Conservation (phyloP, 2,888 invertebrate species). For the Rhynchonema sp. region DNA sequence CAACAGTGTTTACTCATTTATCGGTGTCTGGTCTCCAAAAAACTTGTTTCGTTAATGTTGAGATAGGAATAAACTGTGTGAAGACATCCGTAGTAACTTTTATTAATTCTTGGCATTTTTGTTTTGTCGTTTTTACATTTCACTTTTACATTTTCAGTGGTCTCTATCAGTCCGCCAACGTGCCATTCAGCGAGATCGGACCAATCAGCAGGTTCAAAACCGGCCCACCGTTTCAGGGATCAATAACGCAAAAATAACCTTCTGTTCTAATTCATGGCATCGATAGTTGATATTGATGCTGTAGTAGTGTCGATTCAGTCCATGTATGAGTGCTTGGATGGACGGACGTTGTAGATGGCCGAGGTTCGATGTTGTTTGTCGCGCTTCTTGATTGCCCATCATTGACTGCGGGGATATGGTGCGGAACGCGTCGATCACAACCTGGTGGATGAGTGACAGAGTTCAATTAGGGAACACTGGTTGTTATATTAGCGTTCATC, state of each 20-base stretch:
- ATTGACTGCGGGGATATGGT: constrained; percentile 97
- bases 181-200: too few species aligned
- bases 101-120: background rate
- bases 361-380: constrained; percentile 94
- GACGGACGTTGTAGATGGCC: constrained; percentile 97
- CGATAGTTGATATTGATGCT: constrained; percentile 98
- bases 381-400: constrained; percentile 91
- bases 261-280: constrained; percentile 94
- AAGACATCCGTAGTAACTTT: background rate
- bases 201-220: background rate
- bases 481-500: too few species aligned
- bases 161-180: too few species aligned
- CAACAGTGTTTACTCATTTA: constrained; percentile 1
- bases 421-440: constrained; percentile 98
- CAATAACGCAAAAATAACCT: too few species aligned
- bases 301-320: constrained; percentile 93
- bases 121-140: background rate
- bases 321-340: constrained; percentile 91
- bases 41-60: constrained; percentile 2
- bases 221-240: too few species aligned
- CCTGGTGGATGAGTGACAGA: constrained; percentile 46
- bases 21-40: background rate
- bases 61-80: too few species aligned
- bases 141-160: background rate
- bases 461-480: background rate